Percentiles rank a stretch among this genome's conserved stretches.
These are phyloP conservation scores for Channallabes apus DNA, from an alignment of 2,797 vertebrate species.

Conservation along the genomic window DNA sequence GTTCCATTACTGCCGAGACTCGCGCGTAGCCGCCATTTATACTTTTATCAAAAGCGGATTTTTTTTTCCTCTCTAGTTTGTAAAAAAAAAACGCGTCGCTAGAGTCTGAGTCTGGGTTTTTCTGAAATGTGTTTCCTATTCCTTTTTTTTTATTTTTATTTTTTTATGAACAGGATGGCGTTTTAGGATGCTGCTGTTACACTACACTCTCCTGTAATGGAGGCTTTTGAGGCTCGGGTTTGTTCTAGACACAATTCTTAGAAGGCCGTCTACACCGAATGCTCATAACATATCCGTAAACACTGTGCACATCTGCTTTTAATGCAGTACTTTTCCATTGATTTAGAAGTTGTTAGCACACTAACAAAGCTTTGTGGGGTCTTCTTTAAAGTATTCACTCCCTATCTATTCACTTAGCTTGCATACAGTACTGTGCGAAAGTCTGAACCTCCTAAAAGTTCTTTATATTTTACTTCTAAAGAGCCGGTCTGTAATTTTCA, in stretches of 20 bases:
- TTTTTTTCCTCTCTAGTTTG: not conserved
- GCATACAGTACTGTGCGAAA: not conserved
- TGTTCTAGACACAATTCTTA: conserved; percentile 5
- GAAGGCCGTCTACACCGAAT: not conserved
- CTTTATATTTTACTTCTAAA: too few relatives aligned
- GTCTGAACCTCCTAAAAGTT: too few relatives aligned
- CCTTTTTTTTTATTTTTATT: not conserved
- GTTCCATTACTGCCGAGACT: not conserved
- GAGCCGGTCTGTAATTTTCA: too few relatives aligned
- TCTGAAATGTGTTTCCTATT: not conserved
- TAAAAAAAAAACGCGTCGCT: not conserved
- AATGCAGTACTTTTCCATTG: too few relatives aligned
- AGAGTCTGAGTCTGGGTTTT: too few relatives aligned
- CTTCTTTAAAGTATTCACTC: not conserved
- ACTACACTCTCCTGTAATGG: not conserved
- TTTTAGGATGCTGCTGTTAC: not conserved
- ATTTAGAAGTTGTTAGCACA: not conserved
- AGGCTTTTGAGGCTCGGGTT: not conserved
- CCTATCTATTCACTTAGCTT: not conserved
- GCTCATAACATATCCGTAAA: too few relatives aligned
- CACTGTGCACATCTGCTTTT: not conserved
- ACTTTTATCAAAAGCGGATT: not conserved
- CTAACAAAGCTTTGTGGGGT: not conserved
- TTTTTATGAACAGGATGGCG: not conserved
- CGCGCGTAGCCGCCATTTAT: not conserved